These are phyloP conservation scores for Hydropotes inermis DNA, from an alignment of 2,113 vertebrate genomes.

Conservation along the genomic window DNA sequence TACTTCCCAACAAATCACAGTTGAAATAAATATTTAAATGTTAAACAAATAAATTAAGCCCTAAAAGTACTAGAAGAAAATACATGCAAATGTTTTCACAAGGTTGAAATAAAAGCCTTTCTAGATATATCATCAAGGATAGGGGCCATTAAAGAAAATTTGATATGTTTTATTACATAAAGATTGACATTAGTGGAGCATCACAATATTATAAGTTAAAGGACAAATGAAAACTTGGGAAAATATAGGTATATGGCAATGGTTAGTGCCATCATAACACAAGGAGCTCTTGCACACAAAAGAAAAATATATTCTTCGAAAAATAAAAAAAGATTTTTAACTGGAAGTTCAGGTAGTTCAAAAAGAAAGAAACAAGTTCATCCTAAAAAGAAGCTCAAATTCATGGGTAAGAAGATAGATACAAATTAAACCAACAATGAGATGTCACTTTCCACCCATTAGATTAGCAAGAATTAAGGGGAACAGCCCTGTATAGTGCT, in stretches of 20 bases:
- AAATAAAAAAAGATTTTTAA: neutral
- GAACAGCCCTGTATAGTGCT: neutral
- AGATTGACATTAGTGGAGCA: neutral
- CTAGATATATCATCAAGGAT: neutral
- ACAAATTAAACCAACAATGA: neutral
- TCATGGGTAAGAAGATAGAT: neutral
- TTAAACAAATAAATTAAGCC: neutral
- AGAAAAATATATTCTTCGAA: neutral
- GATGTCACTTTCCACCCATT: neutral
- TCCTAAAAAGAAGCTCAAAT: neutral
- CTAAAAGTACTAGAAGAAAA: slow-evolving; percentile 13
- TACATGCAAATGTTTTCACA: neutral
- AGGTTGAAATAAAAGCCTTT: neutral
- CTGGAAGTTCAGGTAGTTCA: neutral
- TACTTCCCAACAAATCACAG: neutral
- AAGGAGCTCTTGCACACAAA: neutral
- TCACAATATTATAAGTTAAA: neutral
- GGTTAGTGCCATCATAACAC: neutral
- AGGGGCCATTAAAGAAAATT: neutral
- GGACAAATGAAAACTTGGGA: neutral
- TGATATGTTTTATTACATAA: neutral
- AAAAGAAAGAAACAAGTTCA: neutral
- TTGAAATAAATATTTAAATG: neutral
- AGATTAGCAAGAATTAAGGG: neutral
- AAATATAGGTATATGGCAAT: neutral